Evolutionary conservation across 2,888 invertebrate species (phyloP).

Genomic region (Sarcophaga rosellei): DNA sequence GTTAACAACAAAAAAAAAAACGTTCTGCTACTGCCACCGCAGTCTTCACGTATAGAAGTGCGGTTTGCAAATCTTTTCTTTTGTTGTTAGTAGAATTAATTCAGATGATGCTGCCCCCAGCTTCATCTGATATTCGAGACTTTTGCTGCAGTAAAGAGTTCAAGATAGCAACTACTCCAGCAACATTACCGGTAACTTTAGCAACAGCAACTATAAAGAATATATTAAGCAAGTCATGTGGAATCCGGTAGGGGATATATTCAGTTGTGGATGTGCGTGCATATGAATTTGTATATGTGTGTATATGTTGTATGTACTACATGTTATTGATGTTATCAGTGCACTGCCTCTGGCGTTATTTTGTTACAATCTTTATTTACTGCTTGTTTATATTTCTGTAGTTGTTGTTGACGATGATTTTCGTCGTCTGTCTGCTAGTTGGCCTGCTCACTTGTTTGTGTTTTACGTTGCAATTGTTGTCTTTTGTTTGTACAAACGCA

Average conservation of each 20-base stretch:
- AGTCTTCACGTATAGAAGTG: constrained; percentile 22
- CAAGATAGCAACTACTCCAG: constrained; percentile 5
- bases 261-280: constrained; percentile 27
- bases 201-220: not conserved
- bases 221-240: constrained; percentile 41
- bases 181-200: not conserved
- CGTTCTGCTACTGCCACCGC: constrained; percentile 28
- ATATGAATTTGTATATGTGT: not conserved
- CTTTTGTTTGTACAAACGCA: constrained; percentile 22
- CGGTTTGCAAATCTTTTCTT: constrained; percentile 28
- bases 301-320: constrained; percentile 39
- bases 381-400: constrained; percentile 15
- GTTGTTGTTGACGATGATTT: constrained; percentile 37
- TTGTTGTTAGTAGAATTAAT: not conserved
- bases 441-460: not conserved
- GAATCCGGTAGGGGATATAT: constrained; percentile 5
- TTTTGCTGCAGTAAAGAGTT: constrained; percentile 8
- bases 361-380: constrained; percentile 62
- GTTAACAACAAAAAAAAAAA: not conserved
- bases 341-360: constrained; percentile 62
- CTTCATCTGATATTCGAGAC: not conserved
- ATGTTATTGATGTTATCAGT: constrained; percentile 64
- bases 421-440: not conserved
- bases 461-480: not conserved
- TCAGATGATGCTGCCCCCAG: not conserved